phyloP scores from a whole-genome alignment of 2,888 invertebrate genomes.

The Eubasilissa splendida region DNA sequence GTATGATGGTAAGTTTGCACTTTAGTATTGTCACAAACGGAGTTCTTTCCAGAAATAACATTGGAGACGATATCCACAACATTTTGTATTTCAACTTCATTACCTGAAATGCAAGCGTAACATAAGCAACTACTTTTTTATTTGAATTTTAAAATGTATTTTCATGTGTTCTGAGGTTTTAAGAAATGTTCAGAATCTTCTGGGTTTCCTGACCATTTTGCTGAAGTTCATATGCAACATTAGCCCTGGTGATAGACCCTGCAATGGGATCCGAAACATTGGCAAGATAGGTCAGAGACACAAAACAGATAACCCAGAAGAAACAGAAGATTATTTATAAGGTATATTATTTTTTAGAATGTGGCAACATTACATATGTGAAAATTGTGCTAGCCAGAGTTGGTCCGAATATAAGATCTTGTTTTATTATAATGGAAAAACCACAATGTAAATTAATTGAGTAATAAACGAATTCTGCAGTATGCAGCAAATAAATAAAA shows the following conservation, averaged over 20 bases:
- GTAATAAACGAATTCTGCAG: not conserved
- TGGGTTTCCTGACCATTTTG: not conserved
- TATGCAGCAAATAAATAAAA: not conserved
- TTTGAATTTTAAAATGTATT: not conserved
- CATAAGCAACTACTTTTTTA: not conserved
- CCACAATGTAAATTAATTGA: too few species aligned
- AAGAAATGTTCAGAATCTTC: not conserved
- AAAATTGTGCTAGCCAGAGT: too few species aligned
- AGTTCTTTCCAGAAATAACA: slow-evolving; percentile 46
- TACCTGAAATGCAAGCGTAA: slow-evolving; percentile 48
- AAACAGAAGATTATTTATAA: too few species aligned
- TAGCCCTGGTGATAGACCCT: too few species aligned
- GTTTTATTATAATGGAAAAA: too few species aligned
- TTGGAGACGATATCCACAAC: slow-evolving; percentile 41
- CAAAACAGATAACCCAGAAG: too few species aligned
- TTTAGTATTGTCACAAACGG: slow-evolving; percentile 26
- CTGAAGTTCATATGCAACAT: too few species aligned
- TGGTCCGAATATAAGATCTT: too few species aligned
- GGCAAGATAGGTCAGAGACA: too few species aligned
- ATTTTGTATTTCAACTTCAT: slow-evolving; percentile 44
- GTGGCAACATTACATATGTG: too few species aligned
- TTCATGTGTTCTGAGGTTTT: not conserved
- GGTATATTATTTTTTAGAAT: too few species aligned
- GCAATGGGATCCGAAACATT: too few species aligned
- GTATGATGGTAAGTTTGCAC: not conserved